phyloP scores from a whole-genome alignment of 2,888 invertebrate genomes.

The Troilus luridus region DNA sequence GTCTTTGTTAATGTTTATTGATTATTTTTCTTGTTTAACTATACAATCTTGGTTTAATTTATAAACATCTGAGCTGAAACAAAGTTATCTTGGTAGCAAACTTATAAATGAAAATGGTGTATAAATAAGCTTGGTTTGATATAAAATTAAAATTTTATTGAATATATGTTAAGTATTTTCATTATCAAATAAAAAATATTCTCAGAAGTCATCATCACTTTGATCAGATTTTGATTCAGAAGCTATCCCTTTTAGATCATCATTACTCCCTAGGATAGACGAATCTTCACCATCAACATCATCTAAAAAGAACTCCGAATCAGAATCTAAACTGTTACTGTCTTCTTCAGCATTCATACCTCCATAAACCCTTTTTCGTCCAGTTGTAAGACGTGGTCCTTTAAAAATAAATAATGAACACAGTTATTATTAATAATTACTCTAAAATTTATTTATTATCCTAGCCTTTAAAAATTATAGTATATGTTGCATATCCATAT shows the following conservation, averaged over 20 bases:
- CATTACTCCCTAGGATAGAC: conserved; percentile 63
- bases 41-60: no score
- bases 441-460: background rate
- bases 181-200: background rate
- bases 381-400: conserved; percentile 63
- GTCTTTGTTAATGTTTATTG: no score
- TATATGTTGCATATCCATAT: no score
- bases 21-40: no score
- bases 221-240: conserved; percentile 64
- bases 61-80: no score
- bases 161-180: background rate
- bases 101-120: background rate
- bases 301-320: conserved; percentile 66
- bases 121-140: background rate
- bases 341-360: conserved; percentile 65
- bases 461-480: background rate
- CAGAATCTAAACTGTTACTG: conserved; percentile 66
- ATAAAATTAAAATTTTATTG: background rate
- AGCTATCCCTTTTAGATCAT: conserved; percentile 65
- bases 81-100: no score
- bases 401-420: conserved; percentile 16
- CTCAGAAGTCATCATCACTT: conserved; percentile 66
- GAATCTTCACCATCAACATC: conserved; percentile 65
- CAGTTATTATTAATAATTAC: background rate
- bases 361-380: conserved; percentile 65